Evolutionary conservation across 1,140 invertebrate genomes (phyloP), one percentile per base, ranked within the genome.

Genomic region (Pantala flavescens): DNA sequence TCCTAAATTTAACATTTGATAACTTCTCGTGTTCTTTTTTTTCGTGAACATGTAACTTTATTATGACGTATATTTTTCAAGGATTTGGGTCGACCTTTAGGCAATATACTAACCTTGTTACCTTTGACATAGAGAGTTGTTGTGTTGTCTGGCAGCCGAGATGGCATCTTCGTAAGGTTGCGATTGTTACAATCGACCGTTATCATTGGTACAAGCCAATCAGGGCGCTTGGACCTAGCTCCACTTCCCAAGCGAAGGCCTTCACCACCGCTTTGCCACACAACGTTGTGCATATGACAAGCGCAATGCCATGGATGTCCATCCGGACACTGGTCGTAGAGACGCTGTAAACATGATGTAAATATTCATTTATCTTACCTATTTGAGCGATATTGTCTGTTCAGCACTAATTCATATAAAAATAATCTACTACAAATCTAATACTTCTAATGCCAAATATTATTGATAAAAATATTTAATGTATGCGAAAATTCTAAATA

Each of bases 161-260:
- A 74, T 9, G 88, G 88, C 77, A 89, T 82, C 76, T 83, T 80
- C 0, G 78, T 81, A 16, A 89, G 80, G 28, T 80, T 82, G 71
- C 83, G 80, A 74, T 83, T 75, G 43, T 84, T 86, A 75, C 88
- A 89, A 77, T 89, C 86, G 43, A 88, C 86, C 19, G 84, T 81
- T 23, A 81, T 81, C 74, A 85, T 82, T 43, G 83, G 83, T 77
- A 84, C 84, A 23, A 87, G 79, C 63, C 83, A 83, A 55, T 80
- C 82, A 73, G 28, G 24, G 23, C 43, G 42, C 21, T 42, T 70
- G 14, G 73, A 77, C 43, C 16, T 73, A 75, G 21, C 42, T 70
- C 55, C 76, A 77, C 24, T 75, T 77, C n/a, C 23, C 9, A 0
- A 73, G 72, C 28, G 49, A 21, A 10, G 0, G 84, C 78, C 19